These are phyloP conservation scores for Kryptolebias ocellatus DNA, from an alignment of 2,797 vertebrate genomes.

Conservation along the genomic window DNA sequence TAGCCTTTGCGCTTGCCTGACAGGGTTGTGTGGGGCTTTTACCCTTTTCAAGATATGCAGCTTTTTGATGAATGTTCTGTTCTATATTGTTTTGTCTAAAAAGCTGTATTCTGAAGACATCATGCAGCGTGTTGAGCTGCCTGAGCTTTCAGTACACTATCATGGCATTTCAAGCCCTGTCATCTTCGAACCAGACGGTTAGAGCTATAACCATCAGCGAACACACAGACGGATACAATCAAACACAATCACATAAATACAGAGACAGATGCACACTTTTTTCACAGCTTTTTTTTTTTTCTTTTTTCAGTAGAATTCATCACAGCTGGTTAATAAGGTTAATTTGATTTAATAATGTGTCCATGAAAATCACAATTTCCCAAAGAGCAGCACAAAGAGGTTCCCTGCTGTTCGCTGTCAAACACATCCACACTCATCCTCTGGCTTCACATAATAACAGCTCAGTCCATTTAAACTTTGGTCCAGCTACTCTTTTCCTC, in stretches of 20 bases:
- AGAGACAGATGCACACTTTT: conserved; percentile 30
- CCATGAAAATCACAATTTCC: conserved; percentile 80
- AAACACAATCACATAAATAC: conserved; percentile 46
- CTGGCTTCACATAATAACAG: conserved; percentile 80
- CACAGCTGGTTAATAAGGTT: conserved; percentile 84
- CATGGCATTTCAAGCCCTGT: conserved; percentile 84
- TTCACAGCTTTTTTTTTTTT: neutral
- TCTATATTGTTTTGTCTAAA: conserved; percentile 91
- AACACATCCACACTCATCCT: conserved; percentile 71
- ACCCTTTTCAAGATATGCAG: conserved; percentile 99
- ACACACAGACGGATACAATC: conserved; percentile 59
- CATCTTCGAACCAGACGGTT: conserved; percentile 75
- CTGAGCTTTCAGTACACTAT: conserved; percentile 83
- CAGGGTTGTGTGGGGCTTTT: conserved; percentile 97
- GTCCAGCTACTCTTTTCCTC: conserved; percentile 57
- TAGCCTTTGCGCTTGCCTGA: conserved; percentile 99
- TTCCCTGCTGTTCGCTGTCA: conserved; percentile 77
- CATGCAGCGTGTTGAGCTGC: conserved; percentile 81
- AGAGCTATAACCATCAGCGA: conserved; percentile 69
- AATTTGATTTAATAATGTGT: conserved; percentile 81
- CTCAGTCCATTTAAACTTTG: conserved; percentile 82
- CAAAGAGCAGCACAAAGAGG: conserved; percentile 70
- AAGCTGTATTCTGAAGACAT: conserved; percentile 84
- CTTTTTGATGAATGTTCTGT: conserved; percentile 98
- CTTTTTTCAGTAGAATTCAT: conserved; percentile 75